Evolutionary conservation across 2,113 vertebrate genomes (phyloP).

Genomic region (Saguinus midas): DNA sequence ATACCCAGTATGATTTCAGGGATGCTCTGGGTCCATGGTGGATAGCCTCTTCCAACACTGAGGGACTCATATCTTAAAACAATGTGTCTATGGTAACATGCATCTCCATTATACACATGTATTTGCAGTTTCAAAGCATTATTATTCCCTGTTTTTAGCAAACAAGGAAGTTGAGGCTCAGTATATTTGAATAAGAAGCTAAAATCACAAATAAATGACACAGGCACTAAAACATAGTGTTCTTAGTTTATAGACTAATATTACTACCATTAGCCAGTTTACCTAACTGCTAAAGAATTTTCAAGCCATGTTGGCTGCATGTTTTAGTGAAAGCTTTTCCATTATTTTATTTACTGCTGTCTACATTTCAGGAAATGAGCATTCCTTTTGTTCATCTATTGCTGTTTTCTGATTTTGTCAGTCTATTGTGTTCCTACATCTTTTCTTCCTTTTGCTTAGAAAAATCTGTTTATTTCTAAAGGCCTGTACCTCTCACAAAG

Average conservation of each 20-base stretch:
- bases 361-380: constrained; percentile 32
- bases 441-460: constrained; percentile 3
- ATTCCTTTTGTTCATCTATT: background rate
- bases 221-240: background rate
- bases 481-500: constrained; percentile 1
- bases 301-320: background rate
- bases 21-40: no score
- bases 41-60: background rate
- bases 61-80: background rate
- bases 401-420: constrained; percentile 31
- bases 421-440: background rate
- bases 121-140: background rate
- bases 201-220: background rate
- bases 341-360: constrained; percentile 28
- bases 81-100: background rate
- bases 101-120: background rate
- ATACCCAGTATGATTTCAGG: background rate
- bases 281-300: background rate
- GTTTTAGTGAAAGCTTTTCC: background rate
- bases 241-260: background rate
- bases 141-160: background rate
- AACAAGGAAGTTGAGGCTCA: background rate
- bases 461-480: constrained; percentile 44
- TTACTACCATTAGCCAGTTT: background rate
- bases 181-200: background rate